Evolutionary conservation across 2,888 invertebrate species (phyloP), one percentile per base, ranked within the genome.

Genomic region (Ferrisia virgata): DNA sequence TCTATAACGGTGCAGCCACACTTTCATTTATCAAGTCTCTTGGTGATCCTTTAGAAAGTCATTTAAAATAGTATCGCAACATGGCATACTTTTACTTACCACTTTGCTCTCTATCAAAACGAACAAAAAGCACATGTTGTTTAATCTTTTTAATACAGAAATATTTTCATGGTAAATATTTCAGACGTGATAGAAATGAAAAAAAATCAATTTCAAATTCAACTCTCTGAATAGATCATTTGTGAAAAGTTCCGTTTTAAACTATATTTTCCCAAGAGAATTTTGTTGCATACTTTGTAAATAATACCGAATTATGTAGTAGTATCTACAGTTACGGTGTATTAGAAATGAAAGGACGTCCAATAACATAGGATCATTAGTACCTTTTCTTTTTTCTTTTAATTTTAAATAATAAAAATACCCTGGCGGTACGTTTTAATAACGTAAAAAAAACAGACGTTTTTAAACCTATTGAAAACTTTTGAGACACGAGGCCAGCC

Each of bases 21-120:
- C 72, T 33, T 76, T 36, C 72, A 76, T 76, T 76, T 76, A 76
- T 76, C 33, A 76, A 76, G 36, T 76, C 72, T 76, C 72, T 76
- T 76, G 72, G 36, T 18, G 72, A 76, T 76, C 72, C 72, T 76
- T 76, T 36, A 76, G 72, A 76, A 76, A 76, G 72, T 76, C 72
- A 76, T 76, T 76, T 76, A 76, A 76, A 36, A 33, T 76, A 76
- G 36, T 36, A 76, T 76, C 72, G 36, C 36, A 33, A 18, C 22
- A 76, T 76, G 72, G 72, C 36, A 76, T 76, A 33, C n/a, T n/a
- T n/a, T n/a, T n/a, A n/a, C 72, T 76, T 33, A 36, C 72, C 22
- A 36, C 36, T 76, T 76, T 36, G 18, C 36, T 36, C 28, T 76
- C 64, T 76, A 76, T 76, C 72, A 76, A 76, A 76, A 76, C 36